phyloP scores from a whole-genome alignment of 2,113 vertebrate genomes.

The Pantherophis guttatus region DNA sequence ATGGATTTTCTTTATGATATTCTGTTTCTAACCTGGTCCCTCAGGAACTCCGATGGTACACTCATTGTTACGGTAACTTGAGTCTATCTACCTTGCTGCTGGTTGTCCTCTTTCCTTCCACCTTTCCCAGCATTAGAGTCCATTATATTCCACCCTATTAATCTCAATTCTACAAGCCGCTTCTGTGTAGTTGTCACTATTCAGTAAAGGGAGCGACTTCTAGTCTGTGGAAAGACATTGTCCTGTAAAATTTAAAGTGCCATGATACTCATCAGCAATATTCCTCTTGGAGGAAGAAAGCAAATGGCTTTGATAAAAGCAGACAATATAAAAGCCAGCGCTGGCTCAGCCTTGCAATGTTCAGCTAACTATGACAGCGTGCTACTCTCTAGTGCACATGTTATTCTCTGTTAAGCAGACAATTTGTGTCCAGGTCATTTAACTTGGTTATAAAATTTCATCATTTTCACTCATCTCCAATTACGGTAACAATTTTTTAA shows the following conservation, averaged over 20 bases:
- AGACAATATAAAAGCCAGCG: not conserved
- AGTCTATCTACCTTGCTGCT: not conserved
- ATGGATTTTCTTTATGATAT: not conserved
- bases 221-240: not conserved
- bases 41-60: not conserved
- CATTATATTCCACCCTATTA: not conserved
- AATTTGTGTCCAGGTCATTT: not conserved
- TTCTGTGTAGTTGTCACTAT: not conserved
- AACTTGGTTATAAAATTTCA: conserved; percentile 46
- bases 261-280: not conserved
- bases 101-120: not conserved
- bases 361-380: not conserved
- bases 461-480: conserved; percentile 34
- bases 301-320: not conserved
- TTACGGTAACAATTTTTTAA: conserved; percentile 50
- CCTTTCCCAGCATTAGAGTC: not conserved
- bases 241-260: not conserved
- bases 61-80: not conserved
- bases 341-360: not conserved
- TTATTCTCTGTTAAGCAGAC: not conserved
- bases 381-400: not conserved
- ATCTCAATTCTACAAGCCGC: not conserved
- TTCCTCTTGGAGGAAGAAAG: not conserved
- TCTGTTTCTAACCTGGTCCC: not conserved
- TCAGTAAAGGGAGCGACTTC: not conserved